phyloP scores from a whole-genome alignment of 2,797 vertebrate species.

The Ctenopoma kingsleyae region DNA sequence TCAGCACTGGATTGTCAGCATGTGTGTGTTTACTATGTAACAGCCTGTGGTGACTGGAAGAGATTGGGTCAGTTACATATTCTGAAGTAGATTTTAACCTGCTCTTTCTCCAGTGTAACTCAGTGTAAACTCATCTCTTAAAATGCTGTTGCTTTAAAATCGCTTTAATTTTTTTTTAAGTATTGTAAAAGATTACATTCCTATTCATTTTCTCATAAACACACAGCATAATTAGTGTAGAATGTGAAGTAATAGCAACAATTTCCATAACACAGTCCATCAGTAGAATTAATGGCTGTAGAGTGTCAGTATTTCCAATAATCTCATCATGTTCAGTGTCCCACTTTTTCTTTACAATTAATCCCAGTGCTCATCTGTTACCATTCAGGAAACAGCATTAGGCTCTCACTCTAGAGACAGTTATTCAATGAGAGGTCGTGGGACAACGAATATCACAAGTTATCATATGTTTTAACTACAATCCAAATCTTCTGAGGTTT shows the following conservation, averaged over 20 bases:
- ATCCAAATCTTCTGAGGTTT: slow-evolving; percentile 45
- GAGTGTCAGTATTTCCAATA: slow-evolving; percentile 65
- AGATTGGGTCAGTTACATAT: slow-evolving; percentile 22
- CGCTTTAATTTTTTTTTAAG: not conserved
- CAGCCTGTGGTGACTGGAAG: slow-evolving; percentile 22
- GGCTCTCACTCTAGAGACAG: slow-evolving; percentile 36
- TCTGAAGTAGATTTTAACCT: slow-evolving; percentile 25
- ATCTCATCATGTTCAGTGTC: slow-evolving; percentile 47
- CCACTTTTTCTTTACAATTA: slow-evolving; percentile 49
- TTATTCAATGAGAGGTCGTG: slow-evolving; percentile 39
- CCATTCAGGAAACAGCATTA: slow-evolving; percentile 49
- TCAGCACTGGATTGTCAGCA: slow-evolving; percentile 50
- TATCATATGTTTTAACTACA: slow-evolving; percentile 55
- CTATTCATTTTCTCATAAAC: slow-evolving; percentile 43
- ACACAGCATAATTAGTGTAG: slow-evolving; percentile 19
- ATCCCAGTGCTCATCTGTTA: slow-evolving; percentile 63
- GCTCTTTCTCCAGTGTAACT: slow-evolving; percentile 17
- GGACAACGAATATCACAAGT: slow-evolving; percentile 28
- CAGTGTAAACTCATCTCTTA: not conserved
- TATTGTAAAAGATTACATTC: not conserved
- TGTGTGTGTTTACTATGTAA: slow-evolving; percentile 49
- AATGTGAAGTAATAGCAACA: slow-evolving; percentile 37
- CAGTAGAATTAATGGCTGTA: slow-evolving; percentile 43
- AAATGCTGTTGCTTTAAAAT: not conserved
- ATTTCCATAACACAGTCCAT: slow-evolving; percentile 55